Base-by-base conservation (phyloP, 2,888 invertebrate genomes). In the Leptinotarsa rubiginosa region DNA sequence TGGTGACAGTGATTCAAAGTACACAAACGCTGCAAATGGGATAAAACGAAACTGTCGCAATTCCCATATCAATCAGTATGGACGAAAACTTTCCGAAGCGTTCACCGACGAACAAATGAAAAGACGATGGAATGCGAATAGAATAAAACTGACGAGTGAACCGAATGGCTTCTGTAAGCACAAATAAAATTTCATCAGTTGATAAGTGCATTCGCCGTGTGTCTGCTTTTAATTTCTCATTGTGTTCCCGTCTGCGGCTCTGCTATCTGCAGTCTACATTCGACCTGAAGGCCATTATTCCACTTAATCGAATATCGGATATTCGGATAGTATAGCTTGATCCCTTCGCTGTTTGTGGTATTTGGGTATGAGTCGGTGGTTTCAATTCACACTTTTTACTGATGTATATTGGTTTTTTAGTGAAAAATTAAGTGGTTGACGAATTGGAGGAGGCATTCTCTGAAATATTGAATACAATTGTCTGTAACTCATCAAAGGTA, bases 231-330 rank as follows among this genome's bases (percentile, higher is more conserved):
- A 79, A 79, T 79, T 76, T 67, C 73, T 74, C 78, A 75, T 78
- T 77, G 78, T 69, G 70, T 70, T 47, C 69, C 67, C 73, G 73
- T 73, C 75, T 78, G 74, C 65, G 77, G 75, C 65, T 71, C 64
- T 65, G 52, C 74, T 80, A 81, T 81, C 80, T 79, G 78, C 70
- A 41, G 64, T 75, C 72, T 79, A 80, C 81, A 80, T 79, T 79
- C 81, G 75, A 74, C 78, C 77, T 65, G 13, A 72, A 41, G 41
- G 49, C 79, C 73, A 76, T 81, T 80, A 80, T 81, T 81, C 78
- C 74, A 74, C 77, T 81, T 81, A 80, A 81, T 81, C 78, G 81
- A 81, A 80, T 81, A 56, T 74, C 70, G 52, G 25, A 56, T 56
- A 56, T 56, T 56, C 56, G 2, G 10, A 10, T 41, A 41, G 41